These are phyloP conservation scores for Propithecus coquereli DNA, from an alignment of 2,113 vertebrate species.

Conservation along the genomic window DNA sequence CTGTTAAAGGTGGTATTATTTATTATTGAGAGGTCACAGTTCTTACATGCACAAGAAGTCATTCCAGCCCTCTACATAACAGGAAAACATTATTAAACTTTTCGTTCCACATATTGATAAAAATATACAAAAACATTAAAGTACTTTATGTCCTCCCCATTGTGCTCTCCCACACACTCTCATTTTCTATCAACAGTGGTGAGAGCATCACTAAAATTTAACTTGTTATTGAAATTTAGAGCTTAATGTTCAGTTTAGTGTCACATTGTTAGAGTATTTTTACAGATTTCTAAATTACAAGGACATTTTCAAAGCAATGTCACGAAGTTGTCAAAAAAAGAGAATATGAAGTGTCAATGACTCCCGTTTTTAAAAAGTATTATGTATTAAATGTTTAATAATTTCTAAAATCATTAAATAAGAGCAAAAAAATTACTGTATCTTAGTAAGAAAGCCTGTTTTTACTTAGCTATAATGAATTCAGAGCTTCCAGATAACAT, in stretches of 20 bases:
- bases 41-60: not conserved
- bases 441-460: not conserved
- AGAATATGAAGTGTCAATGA: not conserved
- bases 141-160: not conserved
- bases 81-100: not conserved
- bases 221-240: not conserved
- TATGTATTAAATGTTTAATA: not conserved
- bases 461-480: not conserved
- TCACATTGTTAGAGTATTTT: not conserved
- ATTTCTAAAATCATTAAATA: not conserved
- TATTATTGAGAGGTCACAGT: not conserved
- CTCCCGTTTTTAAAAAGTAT: not conserved
- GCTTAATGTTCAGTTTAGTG: not conserved
- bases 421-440: not conserved
- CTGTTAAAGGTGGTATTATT: not conserved
- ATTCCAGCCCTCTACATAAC: not conserved
- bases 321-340: not conserved
- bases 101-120: not conserved
- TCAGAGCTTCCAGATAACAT: not conserved
- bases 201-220: not conserved
- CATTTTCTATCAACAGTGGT: not conserved
- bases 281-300: not conserved
- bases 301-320: slow-evolving; percentile 3
- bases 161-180: not conserved
- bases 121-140: not conserved